phyloP scores from a whole-genome alignment of 1,140 invertebrate species.

The Orussus abietinus region DNA sequence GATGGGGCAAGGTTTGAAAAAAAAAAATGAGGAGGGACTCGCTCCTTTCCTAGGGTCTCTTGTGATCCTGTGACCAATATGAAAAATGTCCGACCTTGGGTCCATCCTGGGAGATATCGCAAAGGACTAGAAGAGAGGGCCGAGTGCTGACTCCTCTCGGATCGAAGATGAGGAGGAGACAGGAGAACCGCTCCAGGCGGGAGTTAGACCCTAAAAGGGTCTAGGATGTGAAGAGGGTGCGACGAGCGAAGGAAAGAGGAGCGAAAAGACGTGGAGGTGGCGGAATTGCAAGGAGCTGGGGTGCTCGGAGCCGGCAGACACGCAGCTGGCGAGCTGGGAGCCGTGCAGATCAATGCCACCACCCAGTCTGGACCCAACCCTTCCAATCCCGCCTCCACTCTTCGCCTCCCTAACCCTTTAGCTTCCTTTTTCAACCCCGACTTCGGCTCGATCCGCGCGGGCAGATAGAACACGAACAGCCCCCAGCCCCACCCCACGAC shows the following conservation, averaged over 20 bases:
- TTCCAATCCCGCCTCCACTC: slow-evolving; percentile 29
- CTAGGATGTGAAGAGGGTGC: not conserved
- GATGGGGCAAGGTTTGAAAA: no score
- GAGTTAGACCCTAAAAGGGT: slow-evolving; percentile 7
- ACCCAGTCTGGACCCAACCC: slow-evolving; percentile 31
- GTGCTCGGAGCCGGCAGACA: slow-evolving; percentile 18
- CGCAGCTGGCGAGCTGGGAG: slow-evolving; percentile 28
- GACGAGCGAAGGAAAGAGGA: slow-evolving; percentile 14
- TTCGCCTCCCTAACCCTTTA: slow-evolving; percentile 35
- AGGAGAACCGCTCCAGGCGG: slow-evolving; percentile 7
- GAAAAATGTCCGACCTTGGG: no score
- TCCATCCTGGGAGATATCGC: no score
- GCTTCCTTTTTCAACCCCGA: slow-evolving; percentile 31
- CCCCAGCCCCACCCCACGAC: slow-evolving; percentile 23
- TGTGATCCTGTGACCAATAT: no score
- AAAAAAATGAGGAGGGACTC: no score
- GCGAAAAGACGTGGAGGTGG: slow-evolving; percentile 28
- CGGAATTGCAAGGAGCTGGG: slow-evolving; percentile 17
- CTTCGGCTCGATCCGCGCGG: slow-evolving; percentile 30
- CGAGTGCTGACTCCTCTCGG: slow-evolving; percentile 1
- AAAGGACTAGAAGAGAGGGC: no score
- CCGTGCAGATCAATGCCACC: slow-evolving; percentile 41
- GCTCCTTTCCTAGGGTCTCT: no score
- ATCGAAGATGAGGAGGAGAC: not conserved
- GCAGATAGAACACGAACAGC: slow-evolving; percentile 37